These are phyloP conservation scores for Eurystomus glaucurus DNA, from an alignment of 2,797 vertebrate species.

Conservation along the genomic window DNA sequence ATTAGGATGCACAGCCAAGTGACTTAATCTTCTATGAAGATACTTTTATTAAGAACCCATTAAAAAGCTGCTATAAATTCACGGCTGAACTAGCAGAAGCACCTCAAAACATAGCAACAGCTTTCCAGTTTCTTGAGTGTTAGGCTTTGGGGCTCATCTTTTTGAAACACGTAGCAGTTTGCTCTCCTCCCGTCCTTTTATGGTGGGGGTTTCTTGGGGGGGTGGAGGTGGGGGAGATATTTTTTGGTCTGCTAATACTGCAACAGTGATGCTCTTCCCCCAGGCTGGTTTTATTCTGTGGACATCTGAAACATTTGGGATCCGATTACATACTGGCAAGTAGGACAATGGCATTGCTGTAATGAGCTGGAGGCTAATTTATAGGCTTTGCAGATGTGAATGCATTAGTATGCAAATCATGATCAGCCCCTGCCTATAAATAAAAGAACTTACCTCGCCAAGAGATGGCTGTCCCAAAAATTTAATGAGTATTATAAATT, in stretches of 20 bases:
- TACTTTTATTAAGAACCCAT: neutral
- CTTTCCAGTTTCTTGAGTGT: neutral
- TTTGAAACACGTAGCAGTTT: neutral
- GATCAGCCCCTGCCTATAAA: conserved; percentile 43
- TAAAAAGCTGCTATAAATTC: neutral
- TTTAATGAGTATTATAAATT: conserved; percentile 50
- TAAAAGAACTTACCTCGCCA: conserved; percentile 61
- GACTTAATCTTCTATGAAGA: neutral
- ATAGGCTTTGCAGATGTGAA: conserved; percentile 62
- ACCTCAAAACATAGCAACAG: neutral
- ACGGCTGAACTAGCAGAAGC: neutral
- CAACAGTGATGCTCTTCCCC: neutral
- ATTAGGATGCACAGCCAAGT: neutral
- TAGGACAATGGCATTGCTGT: conserved; percentile 35
- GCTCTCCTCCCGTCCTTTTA: neutral
- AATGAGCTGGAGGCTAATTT: conserved; percentile 62
- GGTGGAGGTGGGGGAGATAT: rapidly evolving
- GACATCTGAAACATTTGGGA: conserved; percentile 49
- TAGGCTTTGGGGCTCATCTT: neutral
- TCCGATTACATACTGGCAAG: conserved; percentile 25
- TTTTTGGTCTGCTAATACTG: neutral
- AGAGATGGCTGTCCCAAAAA: conserved; percentile 35
- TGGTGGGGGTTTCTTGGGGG: too few relatives aligned
- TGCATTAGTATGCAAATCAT: conserved; percentile 55
- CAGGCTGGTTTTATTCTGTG: conserved; percentile 27